Evolutionary conservation across 2,113 vertebrate species (phyloP).

Genomic region (Mustela nigripes): DNA sequence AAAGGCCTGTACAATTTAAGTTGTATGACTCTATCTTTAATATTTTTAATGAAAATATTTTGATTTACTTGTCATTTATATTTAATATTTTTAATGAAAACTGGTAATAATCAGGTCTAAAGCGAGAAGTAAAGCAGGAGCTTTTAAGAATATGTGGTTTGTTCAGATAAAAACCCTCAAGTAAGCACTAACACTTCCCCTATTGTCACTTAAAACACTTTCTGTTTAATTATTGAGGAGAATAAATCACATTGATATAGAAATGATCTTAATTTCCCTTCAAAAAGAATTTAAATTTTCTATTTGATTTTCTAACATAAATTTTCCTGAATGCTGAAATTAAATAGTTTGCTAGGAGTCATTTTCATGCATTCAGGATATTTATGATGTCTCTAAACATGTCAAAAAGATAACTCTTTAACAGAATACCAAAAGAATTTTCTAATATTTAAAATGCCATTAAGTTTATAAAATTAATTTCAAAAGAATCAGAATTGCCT

Average conservation of each 20-base stretch:
- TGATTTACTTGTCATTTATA: not conserved
- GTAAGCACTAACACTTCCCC: not conserved
- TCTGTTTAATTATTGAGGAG: not conserved
- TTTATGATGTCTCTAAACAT: constrained; percentile 17
- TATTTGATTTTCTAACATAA: not conserved
- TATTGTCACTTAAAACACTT: not conserved
- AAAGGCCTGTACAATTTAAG: not conserved
- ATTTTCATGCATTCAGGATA: not conserved
- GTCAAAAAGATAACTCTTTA: not conserved
- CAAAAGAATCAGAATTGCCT: not conserved
- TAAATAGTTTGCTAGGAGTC: not conserved
- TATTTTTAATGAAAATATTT: not conserved
- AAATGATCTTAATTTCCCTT: not conserved
- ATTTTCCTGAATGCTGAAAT: not conserved
- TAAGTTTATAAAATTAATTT: constrained; percentile 35
- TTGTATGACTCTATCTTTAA: not conserved
- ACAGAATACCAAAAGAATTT: not conserved
- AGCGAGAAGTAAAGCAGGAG: not conserved
- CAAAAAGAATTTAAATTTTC: not conserved
- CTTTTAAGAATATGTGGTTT: not conserved
- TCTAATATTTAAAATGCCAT: constrained; percentile 12
- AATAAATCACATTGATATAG: not conserved
- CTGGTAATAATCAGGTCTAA: not conserved
- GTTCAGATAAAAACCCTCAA: not conserved
- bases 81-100: not conserved